Base-by-base conservation (phyloP, 2,113 vertebrate genomes). In the Axis porcinus region DNA sequence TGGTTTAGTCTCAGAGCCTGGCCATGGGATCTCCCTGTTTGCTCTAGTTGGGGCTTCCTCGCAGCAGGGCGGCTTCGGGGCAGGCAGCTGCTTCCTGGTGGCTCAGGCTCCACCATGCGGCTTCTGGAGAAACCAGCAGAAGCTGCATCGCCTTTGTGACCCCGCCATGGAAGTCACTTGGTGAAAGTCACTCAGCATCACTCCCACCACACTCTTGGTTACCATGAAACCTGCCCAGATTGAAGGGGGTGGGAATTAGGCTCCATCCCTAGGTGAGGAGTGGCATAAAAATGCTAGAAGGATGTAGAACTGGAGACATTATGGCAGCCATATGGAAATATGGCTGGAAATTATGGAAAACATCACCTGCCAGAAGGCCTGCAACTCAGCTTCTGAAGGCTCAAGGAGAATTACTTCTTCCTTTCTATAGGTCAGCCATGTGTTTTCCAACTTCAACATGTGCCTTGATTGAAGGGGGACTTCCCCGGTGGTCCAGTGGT, bases 401-500 rank as follows among this genome's bases (percentile, higher is more conserved):
- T 27, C 25, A 9, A 52, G 2, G 1, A 3, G 8, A 28, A 86
- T 76, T 78, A 86, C 40, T n/a, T 33, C 60, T 85, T 64, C 95
- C n/a, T 90, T 12, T 58, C 52, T 6, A 5, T 96, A 98, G 97
- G 93, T 98, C 36, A 96, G 90, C 25, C 95, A 97, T 4, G 85
- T 97, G 14, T 98, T 98, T 89, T 93, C 88, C 36, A 14, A 47
- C 40, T 90, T 98, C 52, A 97, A 8, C n/a, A 8, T 19, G 33
- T 19, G 33, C 64, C 16, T 67, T 21, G 33, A 67, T 10, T 67
- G 33, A 67, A 67, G 16, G 33, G 16, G 64, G 33, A n/a, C 33
- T 67, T 67, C 64, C 64, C 64, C 5, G 64, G 64, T 62, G 64
- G 17, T 67, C 33, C 64, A 36, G 4, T 36, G 64, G 17, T 67